A percentile compares a stretch with the other conserved stretches of the same genome.
These are phyloP conservation scores for Corythornis cristatus DNA, from an alignment of 2,113 vertebrate species.

Conservation along the genomic window DNA sequence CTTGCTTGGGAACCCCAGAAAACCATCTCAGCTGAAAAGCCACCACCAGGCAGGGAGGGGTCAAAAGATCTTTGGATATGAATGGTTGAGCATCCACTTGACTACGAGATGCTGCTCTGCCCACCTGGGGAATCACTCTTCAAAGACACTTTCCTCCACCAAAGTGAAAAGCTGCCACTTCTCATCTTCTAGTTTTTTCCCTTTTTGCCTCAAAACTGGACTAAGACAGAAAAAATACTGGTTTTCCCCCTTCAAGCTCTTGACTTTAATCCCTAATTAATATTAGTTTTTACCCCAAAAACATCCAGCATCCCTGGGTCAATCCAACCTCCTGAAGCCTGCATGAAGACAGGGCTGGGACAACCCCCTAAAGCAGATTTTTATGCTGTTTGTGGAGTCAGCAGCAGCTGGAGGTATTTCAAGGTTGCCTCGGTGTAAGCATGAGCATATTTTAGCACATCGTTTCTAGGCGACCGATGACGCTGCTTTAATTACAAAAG, in stretches of 20 bases:
- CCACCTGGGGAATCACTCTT: not conserved
- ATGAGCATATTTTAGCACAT: not conserved
- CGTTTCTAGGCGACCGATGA: conserved; percentile 41
- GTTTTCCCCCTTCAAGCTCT: not conserved
- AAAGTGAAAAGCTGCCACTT: not conserved
- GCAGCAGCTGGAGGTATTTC: not conserved
- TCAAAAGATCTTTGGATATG: not conserved
- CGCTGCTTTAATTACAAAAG: conserved; percentile 15
- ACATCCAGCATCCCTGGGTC: not conserved
- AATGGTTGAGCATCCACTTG: not conserved
- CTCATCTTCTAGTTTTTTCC: not conserved
- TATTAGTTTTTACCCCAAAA: not conserved
- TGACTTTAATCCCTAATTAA: not conserved
- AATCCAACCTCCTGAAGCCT: accelerated
- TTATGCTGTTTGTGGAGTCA: accelerated
- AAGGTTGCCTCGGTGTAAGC: not conserved
- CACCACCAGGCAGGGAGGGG: too few species aligned
- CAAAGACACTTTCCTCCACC: not conserved
- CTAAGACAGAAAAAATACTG: not conserved
- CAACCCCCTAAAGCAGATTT: not conserved
- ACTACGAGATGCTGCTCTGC: not conserved
- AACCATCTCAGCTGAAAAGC: not conserved
- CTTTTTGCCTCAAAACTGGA: not conserved
- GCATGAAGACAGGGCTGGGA: not conserved
- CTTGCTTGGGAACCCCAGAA: not conserved